phyloP scores from a whole-genome alignment of 2,888 invertebrate genomes.

The Sericinus montela region DNA sequence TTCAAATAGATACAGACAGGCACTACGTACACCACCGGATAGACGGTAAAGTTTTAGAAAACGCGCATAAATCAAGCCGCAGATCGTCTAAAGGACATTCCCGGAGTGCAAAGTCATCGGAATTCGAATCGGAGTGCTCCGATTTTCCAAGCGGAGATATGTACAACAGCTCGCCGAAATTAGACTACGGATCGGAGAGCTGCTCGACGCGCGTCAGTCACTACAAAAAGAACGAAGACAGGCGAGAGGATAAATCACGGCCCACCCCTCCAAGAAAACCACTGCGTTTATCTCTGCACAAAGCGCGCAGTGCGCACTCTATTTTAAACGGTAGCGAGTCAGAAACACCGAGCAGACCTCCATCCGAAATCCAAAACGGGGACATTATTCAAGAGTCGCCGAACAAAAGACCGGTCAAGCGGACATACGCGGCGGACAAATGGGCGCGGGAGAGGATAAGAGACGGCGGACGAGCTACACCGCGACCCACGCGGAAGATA shows the following conservation, averaged over 20 bases:
- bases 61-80: constrained; percentile 74
- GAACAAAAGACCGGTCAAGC: constrained; percentile 78
- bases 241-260: constrained; percentile 72
- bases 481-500: constrained; percentile 50
- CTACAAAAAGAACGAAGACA: constrained; percentile 63
- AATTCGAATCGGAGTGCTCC: constrained; percentile 87
- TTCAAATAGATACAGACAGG: constrained; percentile 69
- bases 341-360: constrained; percentile 59
- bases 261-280: constrained; percentile 93
- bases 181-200: constrained; percentile 81
- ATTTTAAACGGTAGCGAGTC: constrained; percentile 71
- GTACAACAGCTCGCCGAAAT: constrained; percentile 59
- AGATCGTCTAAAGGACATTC: constrained; percentile 69
- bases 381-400: constrained; percentile 67
- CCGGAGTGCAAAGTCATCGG: constrained; percentile 85
- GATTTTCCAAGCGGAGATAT: constrained; percentile 68
- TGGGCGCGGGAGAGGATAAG: constrained; percentile 47
- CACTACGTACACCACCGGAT: constrained; percentile 66
- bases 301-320: constrained; percentile 90
- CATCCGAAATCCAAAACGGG: constrained; percentile 42
- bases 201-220: constrained; percentile 60
- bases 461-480: constrained; percentile 56
- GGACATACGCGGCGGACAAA: constrained; percentile 68
- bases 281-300: constrained; percentile 87
- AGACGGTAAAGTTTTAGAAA: constrained; percentile 75